A percentile compares a stretch with the other conserved stretches of the same genome.
phyloP scores from a whole-genome alignment of 2,888 invertebrate species.

The Odontothrips loti region DNA sequence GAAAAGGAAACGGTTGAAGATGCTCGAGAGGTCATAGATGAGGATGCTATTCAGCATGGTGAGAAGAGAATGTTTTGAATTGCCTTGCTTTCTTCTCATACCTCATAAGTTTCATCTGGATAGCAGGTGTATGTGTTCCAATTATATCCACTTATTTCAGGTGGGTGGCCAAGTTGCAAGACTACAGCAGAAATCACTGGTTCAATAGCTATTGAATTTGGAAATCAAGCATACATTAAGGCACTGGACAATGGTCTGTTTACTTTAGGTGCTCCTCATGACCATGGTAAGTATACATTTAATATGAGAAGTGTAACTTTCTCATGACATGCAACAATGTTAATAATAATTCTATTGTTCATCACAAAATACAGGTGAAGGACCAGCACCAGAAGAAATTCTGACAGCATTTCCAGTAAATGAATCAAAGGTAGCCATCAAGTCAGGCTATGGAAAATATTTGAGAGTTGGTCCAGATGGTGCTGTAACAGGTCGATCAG shows the following conservation, averaged over 20 bases:
- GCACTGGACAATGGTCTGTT: constrained; percentile 94
- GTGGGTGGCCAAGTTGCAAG: constrained; percentile 81
- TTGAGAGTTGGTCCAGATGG: constrained; percentile 82
- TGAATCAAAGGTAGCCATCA: constrained; percentile 84
- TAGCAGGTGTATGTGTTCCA: background rate
- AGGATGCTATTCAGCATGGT: constrained; percentile 61
- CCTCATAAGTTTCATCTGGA: background rate
- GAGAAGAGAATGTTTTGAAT: constrained; percentile 30
- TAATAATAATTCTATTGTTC: background rate
- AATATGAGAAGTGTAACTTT: background rate
- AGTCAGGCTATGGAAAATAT: constrained; percentile 98
- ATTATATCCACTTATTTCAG: constrained; percentile 44
- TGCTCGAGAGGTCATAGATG: constrained; percentile 52
- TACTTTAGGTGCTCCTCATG: constrained; percentile 81
- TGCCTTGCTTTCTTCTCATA: background rate
- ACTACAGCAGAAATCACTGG: constrained; percentile 73
- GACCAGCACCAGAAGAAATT: constrained; percentile 91
- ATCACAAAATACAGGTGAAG: constrained; percentile 52
- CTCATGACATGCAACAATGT: background rate
- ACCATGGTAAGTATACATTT: constrained; percentile 48
- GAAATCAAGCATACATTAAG: constrained; percentile 72
- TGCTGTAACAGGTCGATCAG: constrained; percentile 81
- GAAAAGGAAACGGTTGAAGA: constrained; percentile 51
- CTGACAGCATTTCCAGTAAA: constrained; percentile 86
- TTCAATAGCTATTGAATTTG: constrained; percentile 84